Evolutionary conservation across 2,113 vertebrate species (phyloP).

Genomic region (Actinemys pallida): DNA sequence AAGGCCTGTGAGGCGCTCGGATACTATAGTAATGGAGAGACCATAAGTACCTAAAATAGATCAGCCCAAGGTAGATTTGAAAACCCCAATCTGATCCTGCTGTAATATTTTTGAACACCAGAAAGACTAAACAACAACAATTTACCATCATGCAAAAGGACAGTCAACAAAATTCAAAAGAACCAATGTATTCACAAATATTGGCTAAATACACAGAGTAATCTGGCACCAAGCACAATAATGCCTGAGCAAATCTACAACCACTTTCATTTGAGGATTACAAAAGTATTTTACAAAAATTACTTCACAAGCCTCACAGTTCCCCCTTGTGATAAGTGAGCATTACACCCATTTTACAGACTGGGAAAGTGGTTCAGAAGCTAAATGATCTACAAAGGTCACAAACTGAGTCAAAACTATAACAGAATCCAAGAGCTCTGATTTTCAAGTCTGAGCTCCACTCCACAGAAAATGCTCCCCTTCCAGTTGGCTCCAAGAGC

Average conservation of each 20-base stretch:
- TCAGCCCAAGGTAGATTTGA: not conserved
- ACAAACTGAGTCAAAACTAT: slow-evolving; percentile 37
- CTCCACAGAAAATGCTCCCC: not conserved
- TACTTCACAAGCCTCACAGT: not conserved
- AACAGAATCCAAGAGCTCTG: not conserved
- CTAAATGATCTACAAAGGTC: slow-evolving; percentile 21
- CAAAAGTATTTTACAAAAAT: not conserved
- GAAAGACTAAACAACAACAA: rapidly evolving
- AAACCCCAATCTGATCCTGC: not conserved
- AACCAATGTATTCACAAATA: not conserved
- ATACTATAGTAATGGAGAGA: slow-evolving; percentile 6
- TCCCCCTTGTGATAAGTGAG: rapidly evolving
- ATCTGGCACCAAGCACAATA: not conserved
- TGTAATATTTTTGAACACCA: not conserved
- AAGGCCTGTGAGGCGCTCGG: not conserved
- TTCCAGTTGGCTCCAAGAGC: slow-evolving; percentile 3
- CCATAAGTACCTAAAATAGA: not conserved
- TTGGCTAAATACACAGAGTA: not conserved
- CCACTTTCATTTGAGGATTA: not conserved
- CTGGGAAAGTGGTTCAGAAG: not conserved
- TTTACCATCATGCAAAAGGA: not conserved
- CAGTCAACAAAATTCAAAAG: not conserved
- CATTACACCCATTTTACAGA: not conserved
- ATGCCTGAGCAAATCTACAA: not conserved
- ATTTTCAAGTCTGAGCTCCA: not conserved